These are phyloP conservation scores for Hydrochoerus hydrochaeris DNA, from an alignment of 2,113 vertebrate species.

Conservation along the genomic window DNA sequence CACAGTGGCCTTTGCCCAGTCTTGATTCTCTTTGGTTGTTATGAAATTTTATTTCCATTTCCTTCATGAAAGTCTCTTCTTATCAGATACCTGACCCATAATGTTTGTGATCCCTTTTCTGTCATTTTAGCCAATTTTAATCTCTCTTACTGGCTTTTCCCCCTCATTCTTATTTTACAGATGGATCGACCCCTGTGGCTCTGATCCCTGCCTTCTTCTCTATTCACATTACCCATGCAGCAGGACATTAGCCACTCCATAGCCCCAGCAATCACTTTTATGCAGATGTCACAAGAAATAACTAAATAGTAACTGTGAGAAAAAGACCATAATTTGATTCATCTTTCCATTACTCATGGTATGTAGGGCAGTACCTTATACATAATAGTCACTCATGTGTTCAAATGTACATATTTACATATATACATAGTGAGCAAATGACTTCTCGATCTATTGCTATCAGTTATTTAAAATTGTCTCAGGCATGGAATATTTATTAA, in stretches of 20 bases:
- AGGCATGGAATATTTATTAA: neutral
- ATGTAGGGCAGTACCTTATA: neutral
- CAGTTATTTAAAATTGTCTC: neutral
- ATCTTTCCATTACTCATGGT: neutral
- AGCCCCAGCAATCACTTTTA: neutral
- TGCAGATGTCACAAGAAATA: neutral
- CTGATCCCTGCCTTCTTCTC: constrained; percentile 26
- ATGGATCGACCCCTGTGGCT: neutral
- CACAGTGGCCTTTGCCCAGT: neutral
- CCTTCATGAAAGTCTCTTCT: neutral
- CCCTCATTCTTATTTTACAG: constrained; percentile 38
- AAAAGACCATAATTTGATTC: neutral
- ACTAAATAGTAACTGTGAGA: constrained; percentile 25
- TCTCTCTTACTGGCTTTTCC: neutral
- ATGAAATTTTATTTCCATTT: neutral
- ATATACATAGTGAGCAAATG: neutral
- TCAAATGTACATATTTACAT: fast-evolving
- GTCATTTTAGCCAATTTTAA: neutral
- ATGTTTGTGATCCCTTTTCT: neutral
- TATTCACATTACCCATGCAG: constrained; percentile 1
- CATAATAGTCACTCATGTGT: neutral
- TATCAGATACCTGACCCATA: neutral
- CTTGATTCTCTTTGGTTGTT: neutral
- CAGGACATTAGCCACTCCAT: neutral
- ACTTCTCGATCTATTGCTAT: neutral